These are phyloP conservation scores for Drosophila takahashii DNA, from an alignment of 1,140 invertebrate genomes.

Conservation along the genomic window DNA sequence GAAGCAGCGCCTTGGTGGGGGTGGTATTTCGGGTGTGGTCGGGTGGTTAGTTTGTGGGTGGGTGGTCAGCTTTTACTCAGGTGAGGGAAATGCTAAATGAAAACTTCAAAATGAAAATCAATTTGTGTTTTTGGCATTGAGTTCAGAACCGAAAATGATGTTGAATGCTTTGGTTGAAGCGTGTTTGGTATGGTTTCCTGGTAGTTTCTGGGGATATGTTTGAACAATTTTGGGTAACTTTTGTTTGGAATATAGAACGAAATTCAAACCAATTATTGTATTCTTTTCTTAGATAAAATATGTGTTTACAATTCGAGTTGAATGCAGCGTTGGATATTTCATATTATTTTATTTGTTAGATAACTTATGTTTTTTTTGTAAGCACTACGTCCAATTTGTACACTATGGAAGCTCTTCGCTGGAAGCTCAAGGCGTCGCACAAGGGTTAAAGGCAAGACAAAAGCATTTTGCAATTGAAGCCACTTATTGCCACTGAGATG, in stretches of 20 bases:
- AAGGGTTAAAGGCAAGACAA: constrained; percentile 56
- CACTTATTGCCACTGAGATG: constrained; percentile 44
- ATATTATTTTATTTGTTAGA: constrained; percentile 37
- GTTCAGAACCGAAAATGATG: constrained; percentile 38
- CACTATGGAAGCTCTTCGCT: constrained; percentile 62
- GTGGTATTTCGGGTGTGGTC: constrained; percentile 20
- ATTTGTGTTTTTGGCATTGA: constrained; percentile 60
- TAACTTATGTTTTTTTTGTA: constrained; percentile 30
- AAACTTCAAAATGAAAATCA: constrained; percentile 32
- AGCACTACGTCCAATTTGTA: constrained; percentile 72
- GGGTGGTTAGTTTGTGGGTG: constrained; percentile 39
- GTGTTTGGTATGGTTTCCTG: constrained; percentile 44
- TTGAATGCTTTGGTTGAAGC: constrained; percentile 49
- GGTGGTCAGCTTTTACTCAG: constrained; percentile 34
- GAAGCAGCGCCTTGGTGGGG: constrained; percentile 53
- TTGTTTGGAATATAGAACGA: constrained; percentile 82
- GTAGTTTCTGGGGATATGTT: constrained; percentile 22
- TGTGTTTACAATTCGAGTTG: constrained; percentile 57
- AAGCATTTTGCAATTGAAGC: constrained; percentile 70
- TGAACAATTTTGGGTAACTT: constrained; percentile 33
- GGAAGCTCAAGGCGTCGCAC: constrained; percentile 62
- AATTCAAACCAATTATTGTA: constrained; percentile 78
- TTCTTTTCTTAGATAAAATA: constrained; percentile 61
- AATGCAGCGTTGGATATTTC: constrained; percentile 57
- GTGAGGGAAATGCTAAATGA: constrained; percentile 28